A percentile compares a stretch with the other conserved stretches of the same genome.
Evolutionary conservation across 2,888 invertebrate genomes (phyloP).

Genomic region (Pediacus dermestoides): DNA sequence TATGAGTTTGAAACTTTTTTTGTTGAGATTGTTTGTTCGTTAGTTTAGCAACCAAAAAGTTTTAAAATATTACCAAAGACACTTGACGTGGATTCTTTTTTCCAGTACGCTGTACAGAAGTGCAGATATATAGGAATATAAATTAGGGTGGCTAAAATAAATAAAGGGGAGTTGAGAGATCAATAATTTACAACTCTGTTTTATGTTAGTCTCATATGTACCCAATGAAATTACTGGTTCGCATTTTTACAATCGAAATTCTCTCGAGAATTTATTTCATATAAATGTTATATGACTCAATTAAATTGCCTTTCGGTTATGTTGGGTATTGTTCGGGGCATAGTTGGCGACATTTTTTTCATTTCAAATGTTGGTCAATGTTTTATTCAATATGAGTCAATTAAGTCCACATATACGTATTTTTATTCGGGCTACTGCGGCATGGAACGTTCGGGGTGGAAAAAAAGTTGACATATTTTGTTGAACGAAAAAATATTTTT

Average conservation of each 20-base stretch:
- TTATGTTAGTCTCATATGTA: conserved; percentile 44
- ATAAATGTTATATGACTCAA: conserved; percentile 47
- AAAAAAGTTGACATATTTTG: conserved; percentile 15
- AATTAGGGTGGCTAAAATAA: conserved; percentile 50
- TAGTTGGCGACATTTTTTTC: conserved; percentile 31
- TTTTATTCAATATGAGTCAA: conserved; percentile 29
- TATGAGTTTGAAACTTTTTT: no score
- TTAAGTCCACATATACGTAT: conserved; percentile 24
- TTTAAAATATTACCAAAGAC: no score
- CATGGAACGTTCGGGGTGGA: no score
- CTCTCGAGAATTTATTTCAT: conserved; percentile 45
- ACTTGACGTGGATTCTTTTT: no score
- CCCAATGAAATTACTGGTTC: conserved; percentile 44
- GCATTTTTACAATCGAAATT: conserved; percentile 46
- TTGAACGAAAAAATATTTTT: conserved; percentile 3
- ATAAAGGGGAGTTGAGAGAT: conserved; percentile 47
- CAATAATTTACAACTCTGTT: conserved; percentile 49
- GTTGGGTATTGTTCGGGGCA: conserved; percentile 28
- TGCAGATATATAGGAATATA: conserved; percentile 33
- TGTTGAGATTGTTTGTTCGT: no score
- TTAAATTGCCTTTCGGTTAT: conserved; percentile 39
- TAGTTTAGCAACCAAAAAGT: no score
- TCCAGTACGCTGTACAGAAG: no score
- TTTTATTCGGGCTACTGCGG: conserved; percentile 19
- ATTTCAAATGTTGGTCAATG: conserved; percentile 25